Evolutionary conservation across 2,113 vertebrate species (phyloP), one percentile per base, ranked within the genome.

Genomic region (Procapra przewalskii): DNA sequence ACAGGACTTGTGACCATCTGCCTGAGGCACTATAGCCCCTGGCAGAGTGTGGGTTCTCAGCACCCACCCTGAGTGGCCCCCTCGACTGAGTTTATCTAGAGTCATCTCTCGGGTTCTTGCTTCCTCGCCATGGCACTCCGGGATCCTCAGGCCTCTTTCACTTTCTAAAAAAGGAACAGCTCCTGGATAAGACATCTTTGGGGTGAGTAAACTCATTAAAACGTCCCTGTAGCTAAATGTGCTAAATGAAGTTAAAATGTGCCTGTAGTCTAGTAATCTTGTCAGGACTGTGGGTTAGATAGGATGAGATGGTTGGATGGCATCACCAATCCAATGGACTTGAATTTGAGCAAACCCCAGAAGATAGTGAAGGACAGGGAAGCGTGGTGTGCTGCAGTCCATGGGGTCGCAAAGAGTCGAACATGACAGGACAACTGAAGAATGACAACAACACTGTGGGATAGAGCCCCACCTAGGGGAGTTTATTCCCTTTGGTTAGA

Each of bases 361-460:
- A 5, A 52, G 50, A 52, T 15, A 52, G 62, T 64, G 31, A 64
- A 64, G 31, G 62, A 64, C 31, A 33, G 62, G 62, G 62, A 64
- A 64, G 62, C 62, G 1, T 33, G 62, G 62, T 3, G 6, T 64
- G 31, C 62, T 33, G 31, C 15, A 64, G 62, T 64, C 62, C 62
- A 64, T 33, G 6, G 62, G 29, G 31, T 33, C 0, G 0, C 62
- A 33, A 3, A 64, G 15, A 64, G 31, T 64, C 14, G 1, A 15
- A 16, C 11, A 7, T 21, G 31, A 64, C 1, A 15, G 13, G 7
- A 3, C 0, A 6, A 33, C 15, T 64, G 62, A 64, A 64, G 29
- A 64, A 60, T 1, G 59, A 60, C 27, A 60, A 16, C 15, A 64
- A 16, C 6, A 16, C 31, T 33, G 31, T 64, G 60, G 60, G n/a